Conservation (phyloP, 2,888 invertebrate genomes). For the Aphidoletes aphidimyza region DNA sequence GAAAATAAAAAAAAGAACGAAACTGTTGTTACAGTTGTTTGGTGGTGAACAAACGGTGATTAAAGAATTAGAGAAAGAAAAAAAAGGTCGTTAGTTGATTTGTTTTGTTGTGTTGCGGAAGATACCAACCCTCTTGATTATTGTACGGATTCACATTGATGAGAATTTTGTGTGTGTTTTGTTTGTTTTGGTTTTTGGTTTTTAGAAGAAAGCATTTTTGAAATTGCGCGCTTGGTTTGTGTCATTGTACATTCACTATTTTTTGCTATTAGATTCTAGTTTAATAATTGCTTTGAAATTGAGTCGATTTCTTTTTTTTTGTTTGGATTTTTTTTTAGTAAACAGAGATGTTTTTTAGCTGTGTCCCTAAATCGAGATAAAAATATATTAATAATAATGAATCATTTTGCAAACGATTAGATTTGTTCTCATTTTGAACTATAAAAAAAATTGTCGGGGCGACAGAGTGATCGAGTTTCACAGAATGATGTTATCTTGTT, state of each 20-base stretch:
- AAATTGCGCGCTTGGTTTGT: conserved; percentile 34
- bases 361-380: conserved; percentile 15
- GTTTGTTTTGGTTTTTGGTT: background rate
- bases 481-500: too few relatives aligned
- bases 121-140: conserved; percentile 52
- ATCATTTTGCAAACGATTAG: background rate
- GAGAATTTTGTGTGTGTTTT: background rate
- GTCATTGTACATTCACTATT: conserved; percentile 39
- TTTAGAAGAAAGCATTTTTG: conserved; percentile 43
- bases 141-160: conserved; percentile 43
- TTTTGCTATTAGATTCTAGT: conserved; percentile 36
- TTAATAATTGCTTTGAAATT: conserved; percentile 19
- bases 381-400: conserved; percentile 31
- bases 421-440: conserved; percentile 23
- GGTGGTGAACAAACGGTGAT: conserved; percentile 12
- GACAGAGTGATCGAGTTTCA: too few relatives aligned
- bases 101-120: conserved; percentile 9
- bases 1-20: background rate
- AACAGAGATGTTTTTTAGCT: conserved; percentile 54
- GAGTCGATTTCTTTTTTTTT: conserved; percentile 12
- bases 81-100: conserved; percentile 39
- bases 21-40: background rate
- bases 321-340: conserved; percentile 8
- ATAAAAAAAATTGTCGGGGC: too few relatives aligned
- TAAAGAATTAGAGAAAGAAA: background rate